Conservation (phyloP, 2,797 vertebrate species). For the Halcyon smyrnensis region DNA sequence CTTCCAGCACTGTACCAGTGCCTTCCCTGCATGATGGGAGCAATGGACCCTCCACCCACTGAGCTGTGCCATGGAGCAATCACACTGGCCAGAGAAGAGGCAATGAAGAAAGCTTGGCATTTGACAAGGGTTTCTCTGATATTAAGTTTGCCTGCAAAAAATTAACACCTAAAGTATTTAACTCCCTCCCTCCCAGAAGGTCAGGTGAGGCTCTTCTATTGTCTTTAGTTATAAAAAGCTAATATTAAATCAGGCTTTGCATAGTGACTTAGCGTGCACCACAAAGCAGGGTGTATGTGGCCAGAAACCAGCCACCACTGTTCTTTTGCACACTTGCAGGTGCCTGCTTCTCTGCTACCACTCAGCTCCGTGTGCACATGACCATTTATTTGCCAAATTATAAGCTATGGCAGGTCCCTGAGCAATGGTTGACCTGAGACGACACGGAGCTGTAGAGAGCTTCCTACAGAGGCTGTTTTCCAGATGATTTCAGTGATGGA, state of each 20-base stretch:
- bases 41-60: rapidly evolving
- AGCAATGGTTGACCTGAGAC: not conserved
- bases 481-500: slow-evolving; percentile 5
- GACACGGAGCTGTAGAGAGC: not conserved
- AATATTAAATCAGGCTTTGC: not conserved
- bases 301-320: rapidly evolving
- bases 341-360: not conserved
- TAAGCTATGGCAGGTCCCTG: not conserved
- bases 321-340: not conserved
- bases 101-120: not conserved
- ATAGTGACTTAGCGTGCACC: not conserved
- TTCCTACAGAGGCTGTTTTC: not conserved
- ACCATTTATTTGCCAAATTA: not conserved
- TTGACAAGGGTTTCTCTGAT: not conserved
- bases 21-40: rapidly evolving
- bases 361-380: rapidly evolving
- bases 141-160: not conserved
- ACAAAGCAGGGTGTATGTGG: not conserved
- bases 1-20: rapidly evolving
- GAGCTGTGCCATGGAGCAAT: rapidly evolving
- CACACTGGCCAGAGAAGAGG: rapidly evolving
- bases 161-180: not conserved
- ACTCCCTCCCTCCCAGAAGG: not conserved
- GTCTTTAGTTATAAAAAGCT: not conserved
- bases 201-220: not conserved